A percentile compares a stretch with the other conserved stretches of the same genome.
These are phyloP conservation scores for Thamnophis sirtalis DNA, from an alignment of 2,113 vertebrate species.

Conservation along the genomic window DNA sequence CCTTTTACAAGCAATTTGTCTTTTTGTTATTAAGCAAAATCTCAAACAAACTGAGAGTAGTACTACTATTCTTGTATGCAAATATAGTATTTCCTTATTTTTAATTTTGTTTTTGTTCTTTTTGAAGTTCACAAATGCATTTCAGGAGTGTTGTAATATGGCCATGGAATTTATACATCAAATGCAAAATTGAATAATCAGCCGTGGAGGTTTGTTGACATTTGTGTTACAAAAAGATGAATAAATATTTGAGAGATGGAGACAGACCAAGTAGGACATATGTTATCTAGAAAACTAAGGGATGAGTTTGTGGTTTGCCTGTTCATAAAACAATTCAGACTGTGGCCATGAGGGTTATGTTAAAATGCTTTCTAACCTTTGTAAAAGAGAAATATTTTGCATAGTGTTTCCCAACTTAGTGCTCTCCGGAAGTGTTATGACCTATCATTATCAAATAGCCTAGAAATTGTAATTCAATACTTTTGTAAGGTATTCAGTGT, in stretches of 20 bases:
- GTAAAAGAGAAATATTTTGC: not conserved
- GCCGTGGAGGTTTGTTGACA: not conserved
- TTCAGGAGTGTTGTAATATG: slow-evolving; percentile 7
- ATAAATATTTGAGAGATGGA: slow-evolving; percentile 13
- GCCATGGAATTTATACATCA: not conserved
- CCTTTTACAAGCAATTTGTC: not conserved
- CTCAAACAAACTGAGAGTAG: not conserved
- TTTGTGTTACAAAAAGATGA: slow-evolving; percentile 26
- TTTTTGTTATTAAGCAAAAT: not conserved
- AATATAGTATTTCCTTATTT: not conserved
- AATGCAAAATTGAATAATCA: not conserved
- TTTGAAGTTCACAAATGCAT: not conserved
- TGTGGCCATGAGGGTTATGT: not conserved
- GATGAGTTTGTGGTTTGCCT: not conserved
- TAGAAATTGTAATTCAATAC: not conserved
- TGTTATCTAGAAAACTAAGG: not conserved
- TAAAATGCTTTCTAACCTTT: not conserved
- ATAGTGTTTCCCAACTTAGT: not conserved
- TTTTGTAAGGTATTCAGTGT: not conserved
- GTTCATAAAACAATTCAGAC: not conserved
- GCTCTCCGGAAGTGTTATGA: not conserved
- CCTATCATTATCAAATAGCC: not conserved
- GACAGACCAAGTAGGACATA: not conserved
- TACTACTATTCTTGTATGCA: rapidly evolving
- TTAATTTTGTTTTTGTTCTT: not conserved